Base-by-base conservation (phyloP, 2,113 vertebrate species). In the Crotalus viridis region DNA sequence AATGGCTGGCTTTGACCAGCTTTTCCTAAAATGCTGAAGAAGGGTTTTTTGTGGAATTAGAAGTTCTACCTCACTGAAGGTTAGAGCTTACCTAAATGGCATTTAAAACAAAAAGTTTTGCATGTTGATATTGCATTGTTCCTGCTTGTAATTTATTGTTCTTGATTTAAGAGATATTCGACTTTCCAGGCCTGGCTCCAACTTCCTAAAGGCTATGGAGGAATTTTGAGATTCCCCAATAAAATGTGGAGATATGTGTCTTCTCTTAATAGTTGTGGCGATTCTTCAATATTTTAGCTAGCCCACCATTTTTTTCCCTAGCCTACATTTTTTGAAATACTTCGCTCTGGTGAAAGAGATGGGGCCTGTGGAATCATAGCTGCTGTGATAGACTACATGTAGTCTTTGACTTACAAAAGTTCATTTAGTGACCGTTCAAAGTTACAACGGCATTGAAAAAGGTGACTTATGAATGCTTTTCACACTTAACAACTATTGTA, bases 1-100 rank as follows among this genome's bases (percentile, higher is more conserved):
- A 94, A 91, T n/a, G 81, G 88, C 54, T 90, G 91, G 90, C 89
- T 96, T 96, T 93, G 95, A 96, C 94, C 90, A 91, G 93, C 94
- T 94, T 95, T 28, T 96, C 64, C 43, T 33, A 91, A 94, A 92
- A 88, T 91, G 17, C 95, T 93, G 90, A 85, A 90, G 87, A 91
- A 91, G 93, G 94, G 87, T 89, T 95, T 96, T 94, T 96, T 94
- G 94, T 91, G 69, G 93, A 86, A 89, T 52, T 94, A 86, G n/a
- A 90, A 89, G 86, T 93, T 94, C 92, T 95, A 91, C 61, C 89
- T 94, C 91, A 95, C 93, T 95, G 92, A 94, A 96, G 95, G 91
- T 93, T 81, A 88, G 56, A 33, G 13, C 54, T 52, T 90, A 92
- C 54, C 46, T 21, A 26, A 52, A 3, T 90, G 91, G 90, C 74